phyloP scores from a whole-genome alignment of 1,140 invertebrate species.

The Macrobrachium rosenbergii region DNA sequence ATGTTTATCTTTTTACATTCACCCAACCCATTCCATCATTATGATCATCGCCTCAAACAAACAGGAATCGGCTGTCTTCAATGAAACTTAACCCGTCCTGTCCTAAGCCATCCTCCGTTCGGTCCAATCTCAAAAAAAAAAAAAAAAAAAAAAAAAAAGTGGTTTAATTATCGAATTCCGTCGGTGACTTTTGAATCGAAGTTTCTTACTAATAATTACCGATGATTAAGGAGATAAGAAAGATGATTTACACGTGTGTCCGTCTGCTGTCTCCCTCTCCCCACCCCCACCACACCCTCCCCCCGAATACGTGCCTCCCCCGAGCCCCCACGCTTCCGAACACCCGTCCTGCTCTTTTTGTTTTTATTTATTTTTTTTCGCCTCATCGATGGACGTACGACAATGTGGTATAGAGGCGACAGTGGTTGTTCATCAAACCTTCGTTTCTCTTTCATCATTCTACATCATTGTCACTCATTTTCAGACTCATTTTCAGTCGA shows the following conservation, averaged over 20 bases:
- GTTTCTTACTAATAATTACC: constrained; percentile 25
- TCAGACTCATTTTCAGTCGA: background rate
- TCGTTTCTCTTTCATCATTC: background rate
- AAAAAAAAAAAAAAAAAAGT: background rate
- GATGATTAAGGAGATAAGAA: constrained; percentile 39
- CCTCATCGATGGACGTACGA: too few species aligned
- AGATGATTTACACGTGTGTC: constrained; percentile 38
- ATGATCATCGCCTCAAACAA: too few species aligned
- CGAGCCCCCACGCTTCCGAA: background rate
- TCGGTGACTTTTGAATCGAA: constrained; percentile 9
- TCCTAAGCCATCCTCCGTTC: too few species aligned
- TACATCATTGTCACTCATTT: background rate
- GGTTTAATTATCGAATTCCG: constrained; percentile 37
- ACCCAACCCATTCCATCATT: too few species aligned
- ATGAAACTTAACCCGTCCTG: too few species aligned
- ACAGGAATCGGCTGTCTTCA: too few species aligned
- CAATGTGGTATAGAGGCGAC: too few species aligned
- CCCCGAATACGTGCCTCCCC: constrained; percentile 10
- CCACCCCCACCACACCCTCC: background rate
- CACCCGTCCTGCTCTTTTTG: too few species aligned
- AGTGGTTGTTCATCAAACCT: too few species aligned
- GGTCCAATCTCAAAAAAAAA: background rate
- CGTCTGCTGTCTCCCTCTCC: background rate
- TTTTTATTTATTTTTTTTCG: too few species aligned
- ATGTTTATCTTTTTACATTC: too few species aligned